Conservation (phyloP, 2,888 invertebrate species). For the Odontomyia ornata region DNA sequence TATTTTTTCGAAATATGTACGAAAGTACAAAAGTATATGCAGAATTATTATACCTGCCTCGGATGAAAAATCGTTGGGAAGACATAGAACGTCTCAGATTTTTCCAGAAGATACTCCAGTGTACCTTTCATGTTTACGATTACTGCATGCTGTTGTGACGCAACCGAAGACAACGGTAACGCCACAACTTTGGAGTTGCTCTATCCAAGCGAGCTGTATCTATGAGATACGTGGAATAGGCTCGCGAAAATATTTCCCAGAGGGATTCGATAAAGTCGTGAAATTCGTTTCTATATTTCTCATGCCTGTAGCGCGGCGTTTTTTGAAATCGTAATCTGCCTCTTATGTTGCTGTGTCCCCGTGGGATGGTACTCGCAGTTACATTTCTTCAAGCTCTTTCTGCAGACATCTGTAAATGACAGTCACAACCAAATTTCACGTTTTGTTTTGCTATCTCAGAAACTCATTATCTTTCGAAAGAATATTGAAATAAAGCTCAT, state of each 20-base stretch:
- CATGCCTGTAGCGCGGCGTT: not conserved
- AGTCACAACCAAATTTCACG: not conserved
- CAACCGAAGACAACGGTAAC: not conserved
- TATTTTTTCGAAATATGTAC: not conserved
- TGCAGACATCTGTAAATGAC: no score
- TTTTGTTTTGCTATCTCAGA: conserved; percentile 23
- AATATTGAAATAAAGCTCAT: conserved; percentile 30
- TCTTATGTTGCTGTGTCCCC: not conserved
- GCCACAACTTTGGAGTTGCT: not conserved
- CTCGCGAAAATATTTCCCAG: conserved; percentile 37
- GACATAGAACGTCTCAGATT: not conserved
- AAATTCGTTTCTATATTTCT: conserved; percentile 22
- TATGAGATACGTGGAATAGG: not conserved
- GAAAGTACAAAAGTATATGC: not conserved
- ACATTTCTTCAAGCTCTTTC: no score
- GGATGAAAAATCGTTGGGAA: no score
- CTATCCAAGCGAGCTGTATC: no score
- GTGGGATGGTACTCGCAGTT: conserved; percentile 5
- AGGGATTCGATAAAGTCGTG: conserved; percentile 42
- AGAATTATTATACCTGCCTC: no score
- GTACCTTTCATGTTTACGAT: conserved; percentile 13
- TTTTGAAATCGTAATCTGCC: not conserved
- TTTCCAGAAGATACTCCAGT: not conserved
- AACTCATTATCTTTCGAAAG: conserved; percentile 23
- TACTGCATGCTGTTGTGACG: not conserved